Percentiles rank a stretch among this genome's conserved stretches.
Evolutionary conservation across 2,797 vertebrate species (phyloP).

Genomic region (Phoxinus dragarum): DNA sequence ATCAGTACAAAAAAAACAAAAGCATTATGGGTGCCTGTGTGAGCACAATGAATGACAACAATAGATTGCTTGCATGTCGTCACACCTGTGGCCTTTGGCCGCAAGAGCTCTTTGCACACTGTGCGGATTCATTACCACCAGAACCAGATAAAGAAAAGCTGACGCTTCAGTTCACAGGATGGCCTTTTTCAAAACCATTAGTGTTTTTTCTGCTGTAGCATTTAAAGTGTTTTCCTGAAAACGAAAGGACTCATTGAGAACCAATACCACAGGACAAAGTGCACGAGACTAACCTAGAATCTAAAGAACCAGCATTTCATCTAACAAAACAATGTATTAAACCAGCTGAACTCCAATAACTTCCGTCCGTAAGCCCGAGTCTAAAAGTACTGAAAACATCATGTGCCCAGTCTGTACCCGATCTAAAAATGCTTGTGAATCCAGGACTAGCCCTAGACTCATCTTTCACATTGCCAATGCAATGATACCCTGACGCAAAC

Average conservation of each 20-base stretch:
- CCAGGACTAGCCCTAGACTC: constrained; percentile 39
- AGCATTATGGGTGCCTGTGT: constrained; percentile 2
- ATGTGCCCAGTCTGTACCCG: constrained; percentile 29
- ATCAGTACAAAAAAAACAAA: constrained; percentile 6
- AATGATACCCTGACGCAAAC: constrained; percentile 27
- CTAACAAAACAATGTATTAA: too few relatives aligned
- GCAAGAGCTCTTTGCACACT: constrained; percentile 13
- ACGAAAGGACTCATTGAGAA: neutral
- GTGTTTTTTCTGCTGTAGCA: neutral
- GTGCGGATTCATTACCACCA: constrained; percentile 44
- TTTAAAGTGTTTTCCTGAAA: constrained; percentile 30
- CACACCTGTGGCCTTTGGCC: constrained; percentile 45
- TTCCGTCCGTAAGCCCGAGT: neutral
- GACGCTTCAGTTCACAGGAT: constrained; percentile 12
- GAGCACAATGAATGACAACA: constrained; percentile 35
- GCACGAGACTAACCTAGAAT: neutral
- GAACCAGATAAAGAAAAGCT: constrained; percentile 40
- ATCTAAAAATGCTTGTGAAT: constrained; percentile 55
- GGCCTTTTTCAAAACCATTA: constrained; percentile 39
- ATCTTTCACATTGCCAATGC: constrained; percentile 40
- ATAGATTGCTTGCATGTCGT: constrained; percentile 29
- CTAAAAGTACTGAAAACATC: constrained; percentile 37
- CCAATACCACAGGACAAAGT: neutral
- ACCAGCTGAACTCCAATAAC: neutral
- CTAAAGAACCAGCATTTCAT: neutral